These are phyloP conservation scores for Aphelinus atriplicis DNA, from an alignment of 1,140 invertebrate genomes.

Conservation along the genomic window DNA sequence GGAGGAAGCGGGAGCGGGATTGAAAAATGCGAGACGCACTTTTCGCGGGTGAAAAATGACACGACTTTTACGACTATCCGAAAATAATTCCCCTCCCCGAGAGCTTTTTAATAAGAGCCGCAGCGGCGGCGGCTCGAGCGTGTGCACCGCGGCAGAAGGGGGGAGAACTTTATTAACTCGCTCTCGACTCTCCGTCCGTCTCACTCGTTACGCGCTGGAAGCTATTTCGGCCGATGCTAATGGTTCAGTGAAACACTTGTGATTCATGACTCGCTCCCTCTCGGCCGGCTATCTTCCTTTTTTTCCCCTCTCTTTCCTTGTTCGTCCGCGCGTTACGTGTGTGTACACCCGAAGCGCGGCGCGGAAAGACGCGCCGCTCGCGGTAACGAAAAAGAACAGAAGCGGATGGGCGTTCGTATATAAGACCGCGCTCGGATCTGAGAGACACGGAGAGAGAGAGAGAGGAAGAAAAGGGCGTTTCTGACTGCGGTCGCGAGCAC, in stretches of 20 bases:
- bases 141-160: background rate
- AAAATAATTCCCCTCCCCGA: slow-evolving; percentile 20
- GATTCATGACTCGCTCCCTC: slow-evolving; percentile 18
- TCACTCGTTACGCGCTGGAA: background rate
- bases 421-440: too few species aligned
- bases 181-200: background rate
- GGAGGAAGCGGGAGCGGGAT: too few species aligned
- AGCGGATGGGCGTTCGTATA: too few species aligned
- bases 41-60: background rate
- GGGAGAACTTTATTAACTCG: slow-evolving; percentile 24
- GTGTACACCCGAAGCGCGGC: too few species aligned
- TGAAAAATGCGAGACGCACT: background rate
- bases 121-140: too few species aligned
- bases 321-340: background rate
- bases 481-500: too few species aligned
- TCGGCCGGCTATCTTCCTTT: too few species aligned
- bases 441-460: too few species aligned
- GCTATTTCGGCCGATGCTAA: slow-evolving; percentile 26
- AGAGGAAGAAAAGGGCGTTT: too few species aligned
- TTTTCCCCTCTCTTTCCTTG: background rate
- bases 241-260: slow-evolving; percentile 22
- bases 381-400: too few species aligned
- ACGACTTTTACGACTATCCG: slow-evolving; percentile 1
- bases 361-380: too few species aligned
- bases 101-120: slow-evolving; percentile 28